Conservation (phyloP, 1,140 invertebrate genomes). For the Mya arenaria region DNA sequence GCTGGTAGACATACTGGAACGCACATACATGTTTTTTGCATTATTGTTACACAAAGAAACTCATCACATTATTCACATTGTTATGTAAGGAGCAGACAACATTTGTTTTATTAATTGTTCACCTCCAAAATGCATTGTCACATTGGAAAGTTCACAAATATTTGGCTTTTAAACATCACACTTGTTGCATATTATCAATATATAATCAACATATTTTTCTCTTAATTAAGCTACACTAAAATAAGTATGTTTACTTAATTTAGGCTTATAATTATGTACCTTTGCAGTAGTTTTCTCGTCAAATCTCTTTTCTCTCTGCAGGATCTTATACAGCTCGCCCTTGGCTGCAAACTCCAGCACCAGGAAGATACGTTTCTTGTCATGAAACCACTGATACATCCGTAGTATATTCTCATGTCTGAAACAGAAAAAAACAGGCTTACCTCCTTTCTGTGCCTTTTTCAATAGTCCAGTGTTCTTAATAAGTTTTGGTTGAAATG, state of each 20-base stretch:
- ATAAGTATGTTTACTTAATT: no score
- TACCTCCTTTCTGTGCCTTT: neutral
- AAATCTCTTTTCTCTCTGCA: slow-evolving; percentile 83
- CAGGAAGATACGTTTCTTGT: slow-evolving; percentile 93
- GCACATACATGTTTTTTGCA: slow-evolving; percentile 54
- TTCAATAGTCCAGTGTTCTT: neutral
- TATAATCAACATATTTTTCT: no score
- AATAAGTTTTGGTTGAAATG: no score
- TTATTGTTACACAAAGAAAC: no score
- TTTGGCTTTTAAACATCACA: no score
- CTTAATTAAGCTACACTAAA: no score
- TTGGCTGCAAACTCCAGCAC: slow-evolving; percentile 95
- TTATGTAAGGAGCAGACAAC: no score
- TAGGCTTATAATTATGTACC: slow-evolving; percentile 74
- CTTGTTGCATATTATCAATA: no score
- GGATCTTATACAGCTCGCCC: slow-evolving; percentile 91
- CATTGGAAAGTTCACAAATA: no score
- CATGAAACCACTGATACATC: slow-evolving; percentile 95
- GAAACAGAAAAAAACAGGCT: slow-evolving; percentile 55
- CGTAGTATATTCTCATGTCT: slow-evolving; percentile 96
- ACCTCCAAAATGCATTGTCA: no score
- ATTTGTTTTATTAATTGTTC: no score
- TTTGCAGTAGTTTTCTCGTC: slow-evolving; percentile 80
- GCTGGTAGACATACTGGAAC: slow-evolving; percentile 90
- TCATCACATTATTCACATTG: no score